These are phyloP conservation scores for Jaculus jaculus DNA, from an alignment of 2,113 vertebrate species.

Conservation along the genomic window DNA sequence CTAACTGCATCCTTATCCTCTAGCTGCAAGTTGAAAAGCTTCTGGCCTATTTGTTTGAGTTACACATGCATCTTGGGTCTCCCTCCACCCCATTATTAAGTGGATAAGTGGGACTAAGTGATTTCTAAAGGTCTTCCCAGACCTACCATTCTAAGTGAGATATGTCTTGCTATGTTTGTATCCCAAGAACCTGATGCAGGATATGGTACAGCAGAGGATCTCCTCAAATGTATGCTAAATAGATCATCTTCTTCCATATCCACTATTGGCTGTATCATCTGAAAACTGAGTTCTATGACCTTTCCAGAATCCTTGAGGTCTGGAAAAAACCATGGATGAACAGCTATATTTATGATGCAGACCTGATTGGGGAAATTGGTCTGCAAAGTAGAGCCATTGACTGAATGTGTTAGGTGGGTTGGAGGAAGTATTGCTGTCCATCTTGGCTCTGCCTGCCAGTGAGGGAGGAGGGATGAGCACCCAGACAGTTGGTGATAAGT, in stretches of 20 bases:
- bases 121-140: not conserved
- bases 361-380: not conserved
- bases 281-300: not conserved
- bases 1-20: not conserved
- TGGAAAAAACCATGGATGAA: not conserved
- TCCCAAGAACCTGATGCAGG: too few relatives aligned
- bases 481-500: not conserved
- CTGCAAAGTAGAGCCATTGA: not conserved
- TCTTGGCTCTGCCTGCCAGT: not conserved
- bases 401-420: not conserved
- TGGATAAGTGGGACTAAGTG: not conserved
- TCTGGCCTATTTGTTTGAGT: not conserved
- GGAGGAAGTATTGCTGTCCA: not conserved
- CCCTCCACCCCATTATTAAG: not conserved
- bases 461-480: rapidly evolving
- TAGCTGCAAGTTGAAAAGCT: not conserved
- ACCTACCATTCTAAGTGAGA: too few relatives aligned
- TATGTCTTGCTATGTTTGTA: not conserved
- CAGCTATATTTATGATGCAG: not conserved
- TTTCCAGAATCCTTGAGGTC: not conserved
- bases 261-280: rapidly evolving
- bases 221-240: not conserved
- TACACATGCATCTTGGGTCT: not conserved
- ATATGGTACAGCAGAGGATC: rapidly evolving
- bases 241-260: not conserved